These are phyloP conservation scores for Ophraella communa DNA, from an alignment of 2,888 invertebrate genomes.

Conservation along the genomic window DNA sequence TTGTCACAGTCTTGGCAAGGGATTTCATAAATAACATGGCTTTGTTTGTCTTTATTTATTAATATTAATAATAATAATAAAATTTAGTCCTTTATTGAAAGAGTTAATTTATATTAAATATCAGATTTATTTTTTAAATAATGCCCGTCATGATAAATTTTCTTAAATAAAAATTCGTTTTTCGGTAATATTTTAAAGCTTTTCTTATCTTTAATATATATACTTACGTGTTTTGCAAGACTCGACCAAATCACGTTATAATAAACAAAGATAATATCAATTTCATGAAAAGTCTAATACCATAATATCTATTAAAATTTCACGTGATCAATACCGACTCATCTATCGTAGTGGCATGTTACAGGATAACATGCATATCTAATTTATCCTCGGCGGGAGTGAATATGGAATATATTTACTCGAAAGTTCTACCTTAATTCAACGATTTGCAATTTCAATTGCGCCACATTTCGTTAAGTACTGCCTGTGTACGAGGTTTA, in stretches of 20 bases:
- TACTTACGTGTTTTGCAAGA: too few species aligned
- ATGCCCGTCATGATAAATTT: too few species aligned
- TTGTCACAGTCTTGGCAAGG: too few species aligned
- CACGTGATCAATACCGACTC: not conserved
- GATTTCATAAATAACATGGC: too few species aligned
- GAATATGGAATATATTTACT: conserved; percentile 23
- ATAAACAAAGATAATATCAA: not conserved
- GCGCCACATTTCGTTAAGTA: conserved; percentile 45
- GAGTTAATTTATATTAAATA: too few species aligned
- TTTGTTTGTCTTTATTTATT: too few species aligned
- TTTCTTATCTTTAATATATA: too few species aligned
- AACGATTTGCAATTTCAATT: conserved; percentile 50
- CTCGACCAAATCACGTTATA: not conserved
- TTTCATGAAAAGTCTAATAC: not conserved
- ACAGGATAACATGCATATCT: conserved; percentile 28
- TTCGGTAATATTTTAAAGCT: too few species aligned
- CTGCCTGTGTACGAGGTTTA: conserved; percentile 43
- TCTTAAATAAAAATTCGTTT: too few species aligned
- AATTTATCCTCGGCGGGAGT: conserved; percentile 20
- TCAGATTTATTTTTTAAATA: too few species aligned
- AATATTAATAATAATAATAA: too few species aligned
- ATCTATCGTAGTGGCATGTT: not conserved
- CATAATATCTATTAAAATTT: not conserved
- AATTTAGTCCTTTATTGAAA: too few species aligned
- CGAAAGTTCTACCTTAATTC: conserved; percentile 40